A percentile compares a stretch with the other conserved stretches of the same genome.
Evolutionary conservation across 1,140 invertebrate species (phyloP).

Genomic region (Reticulitermes speratus): DNA sequence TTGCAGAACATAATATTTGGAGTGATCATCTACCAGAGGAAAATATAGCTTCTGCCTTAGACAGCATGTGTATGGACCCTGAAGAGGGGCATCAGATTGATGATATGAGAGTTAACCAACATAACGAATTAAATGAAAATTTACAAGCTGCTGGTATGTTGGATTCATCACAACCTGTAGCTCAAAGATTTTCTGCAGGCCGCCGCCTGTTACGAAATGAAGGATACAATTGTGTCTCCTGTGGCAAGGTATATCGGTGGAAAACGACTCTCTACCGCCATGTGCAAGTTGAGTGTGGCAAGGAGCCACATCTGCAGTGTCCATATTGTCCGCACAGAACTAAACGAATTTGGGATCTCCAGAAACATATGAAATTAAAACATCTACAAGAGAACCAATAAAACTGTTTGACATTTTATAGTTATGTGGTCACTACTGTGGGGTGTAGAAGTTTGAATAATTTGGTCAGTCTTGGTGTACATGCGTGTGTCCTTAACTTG

Average conservation of each 20-base stretch:
- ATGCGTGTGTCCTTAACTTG: no score
- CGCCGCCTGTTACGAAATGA: no score
- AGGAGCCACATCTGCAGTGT: conserved; percentile 43
- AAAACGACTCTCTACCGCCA: conserved; percentile 42
- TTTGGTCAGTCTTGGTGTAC: no score
- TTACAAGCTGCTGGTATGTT: no score
- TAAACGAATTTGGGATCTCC: conserved; percentile 31
- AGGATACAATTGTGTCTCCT: conserved; percentile 42
- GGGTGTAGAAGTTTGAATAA: no score
- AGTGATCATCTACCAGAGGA: no score
- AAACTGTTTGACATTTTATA: no score
- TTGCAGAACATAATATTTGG: background rate
- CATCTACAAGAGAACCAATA: no score
- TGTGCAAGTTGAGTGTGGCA: conserved; percentile 44
- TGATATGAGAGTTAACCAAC: no score
- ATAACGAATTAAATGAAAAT: no score
- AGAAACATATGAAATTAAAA: conserved; percentile 22
- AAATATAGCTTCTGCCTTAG: no score
- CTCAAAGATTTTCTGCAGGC: background rate
- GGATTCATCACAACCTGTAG: background rate
- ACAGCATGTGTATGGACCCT: background rate
- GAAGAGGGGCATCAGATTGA: background rate
- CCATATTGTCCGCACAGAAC: conserved; percentile 38
- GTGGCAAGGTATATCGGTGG: conserved; percentile 46
- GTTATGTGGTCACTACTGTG: no score